Evolutionary conservation across 1,140 invertebrate genomes (phyloP).

Genomic region (Anastrepha obliqua): DNA sequence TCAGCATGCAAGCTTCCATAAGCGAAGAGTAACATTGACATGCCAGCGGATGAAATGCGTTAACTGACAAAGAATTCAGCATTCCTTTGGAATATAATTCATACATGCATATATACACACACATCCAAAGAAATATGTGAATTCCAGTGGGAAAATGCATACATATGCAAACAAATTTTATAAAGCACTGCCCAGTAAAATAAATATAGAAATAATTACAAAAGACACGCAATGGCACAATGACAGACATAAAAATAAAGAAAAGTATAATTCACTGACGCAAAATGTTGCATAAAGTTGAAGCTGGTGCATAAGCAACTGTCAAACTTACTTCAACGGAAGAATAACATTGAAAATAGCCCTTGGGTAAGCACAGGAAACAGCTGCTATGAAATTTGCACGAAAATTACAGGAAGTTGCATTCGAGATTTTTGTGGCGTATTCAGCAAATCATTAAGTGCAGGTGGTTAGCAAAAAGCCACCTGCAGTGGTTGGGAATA

Average conservation of each 20-base stretch:
- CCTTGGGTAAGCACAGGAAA: background rate
- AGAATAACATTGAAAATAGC: background rate
- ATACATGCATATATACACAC: background rate
- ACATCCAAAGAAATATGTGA: too few species aligned
- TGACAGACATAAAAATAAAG: background rate
- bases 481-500: background rate
- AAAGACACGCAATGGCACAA: background rate
- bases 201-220: background rate
- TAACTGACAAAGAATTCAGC: background rate
- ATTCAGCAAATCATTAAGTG: background rate
- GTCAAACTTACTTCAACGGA: background rate
- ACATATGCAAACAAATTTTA: too few species aligned
- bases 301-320: background rate
- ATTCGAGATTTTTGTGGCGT: background rate
- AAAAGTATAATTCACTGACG: background rate
- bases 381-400: slow-evolving; percentile 13
- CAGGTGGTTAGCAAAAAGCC: background rate
- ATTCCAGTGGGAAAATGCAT: too few species aligned
- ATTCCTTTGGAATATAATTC: background rate
- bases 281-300: background rate
- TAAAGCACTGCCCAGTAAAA: background rate
- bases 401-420: background rate
- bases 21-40: background rate
- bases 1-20: background rate
- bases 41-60: background rate